Evolutionary conservation across 2,888 invertebrate species (phyloP), one percentile per base, ranked within the genome.

Genomic region (Geophilus truncorum): DNA sequence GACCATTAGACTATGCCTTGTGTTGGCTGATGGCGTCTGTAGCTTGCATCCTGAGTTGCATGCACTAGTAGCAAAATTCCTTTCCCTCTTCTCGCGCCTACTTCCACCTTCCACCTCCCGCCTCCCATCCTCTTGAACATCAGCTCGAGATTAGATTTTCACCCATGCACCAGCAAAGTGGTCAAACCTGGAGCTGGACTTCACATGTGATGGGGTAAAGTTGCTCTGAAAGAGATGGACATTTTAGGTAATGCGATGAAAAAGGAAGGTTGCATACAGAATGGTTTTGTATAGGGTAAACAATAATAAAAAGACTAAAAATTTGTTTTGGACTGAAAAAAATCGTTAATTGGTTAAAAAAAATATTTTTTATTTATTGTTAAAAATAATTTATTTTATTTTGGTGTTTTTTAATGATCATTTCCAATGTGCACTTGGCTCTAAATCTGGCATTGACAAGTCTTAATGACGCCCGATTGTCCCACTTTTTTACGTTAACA

Each of bases 21-120:
- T 70, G 70, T 70, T 70, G 70, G 70, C 70, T 70, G 70, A 70
- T 70, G 70, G 70, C 70, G 70, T 70, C 70, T 70, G 25, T 70
- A 28, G 25, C 25, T 70, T 70, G 70, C 70, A 70, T 70, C 28
- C 70, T 70, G 70, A 25, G 70, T 70, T 70, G 70, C 70, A 70
- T 70, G 70, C 70, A n/a, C 25, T 23, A 70, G 70, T 70, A 70
- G 70, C 70, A 70, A 70, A 70, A 70, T 70, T 70, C 70, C 70
- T 70, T 62, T 70, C 70, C 25, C 45, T 18, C 45, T 45, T n/a
- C 45, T 32, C 21, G 18, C 21, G 18, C 21, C 51, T 45, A n/a
- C 62, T 2, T 25, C 70, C 28, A 7, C 70, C 7, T n/a, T 28
- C 25, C 23, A 25, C 70, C 10, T n/a, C 28, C n/a, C 25, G 10